Evolutionary conservation across 2,113 vertebrate genomes (phyloP), one percentile per base, ranked within the genome.

Genomic region (Colinus virginianus): DNA sequence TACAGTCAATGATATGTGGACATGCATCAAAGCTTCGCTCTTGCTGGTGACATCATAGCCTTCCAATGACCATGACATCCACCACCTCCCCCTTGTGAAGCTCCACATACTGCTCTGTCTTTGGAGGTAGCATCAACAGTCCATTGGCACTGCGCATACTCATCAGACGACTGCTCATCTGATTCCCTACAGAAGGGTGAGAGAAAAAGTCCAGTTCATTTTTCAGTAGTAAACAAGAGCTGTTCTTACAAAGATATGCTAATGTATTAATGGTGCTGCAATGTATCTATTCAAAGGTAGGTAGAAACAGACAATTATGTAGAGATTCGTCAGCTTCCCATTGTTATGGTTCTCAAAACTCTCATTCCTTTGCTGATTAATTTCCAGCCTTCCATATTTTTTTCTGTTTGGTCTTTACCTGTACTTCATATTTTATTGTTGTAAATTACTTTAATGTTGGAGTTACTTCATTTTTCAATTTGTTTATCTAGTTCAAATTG

Each of bases 1-100:
- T 99, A 98, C 98, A 99, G 99, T 99, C 99, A 99, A 99, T 99
- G 99, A 99, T 99, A 99, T 99, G 99, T 99, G 98, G 98, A 99
- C 99, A 99, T 99, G 99, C 99, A 99, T 99, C 98, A 98, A 98
- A 98, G 98, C 98, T 96, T 97, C 98, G 74, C 97, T 97, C 95
- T 97, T 97, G 96, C 97, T 97, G 97, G 96, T 97, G 98, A 98
- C 98, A 99, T 99, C 99, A 99, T 99, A 99, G 99, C 97, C 99
- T 98, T 87, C 99, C 99, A 76, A 99, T 99, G 96, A 99, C 99
- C 99, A 99, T 99, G 98, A 99, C 99, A 56, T 99, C 99, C 51
- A 99, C 99, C 98, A 99, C 99, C 98, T 99, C 99, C 96, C 99
- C 99, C 97, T 99, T 99, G 98, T 99, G 99, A 98, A 99, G 99